Conservation (phyloP, 2,113 vertebrate genomes). For the Agapornis roseicollis region DNA sequence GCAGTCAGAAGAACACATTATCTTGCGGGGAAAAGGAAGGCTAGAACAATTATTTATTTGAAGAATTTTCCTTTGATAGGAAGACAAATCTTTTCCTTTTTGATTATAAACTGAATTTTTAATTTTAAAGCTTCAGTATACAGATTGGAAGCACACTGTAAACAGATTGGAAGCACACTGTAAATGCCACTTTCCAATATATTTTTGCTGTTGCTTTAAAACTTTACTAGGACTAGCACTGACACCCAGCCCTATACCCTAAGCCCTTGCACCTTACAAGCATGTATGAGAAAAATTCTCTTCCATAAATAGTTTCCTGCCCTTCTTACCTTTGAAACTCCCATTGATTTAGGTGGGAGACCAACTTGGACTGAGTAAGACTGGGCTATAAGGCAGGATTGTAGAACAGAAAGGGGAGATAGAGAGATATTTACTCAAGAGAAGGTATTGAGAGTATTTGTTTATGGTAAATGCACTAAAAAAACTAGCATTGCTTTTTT, state of each 20-base stretch:
- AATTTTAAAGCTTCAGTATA: not conserved
- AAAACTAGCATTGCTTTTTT: not conserved
- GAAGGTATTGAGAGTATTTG: not conserved
- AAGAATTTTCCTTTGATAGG: not conserved
- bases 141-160: rapidly evolving
- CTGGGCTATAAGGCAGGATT: not conserved
- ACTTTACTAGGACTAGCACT: not conserved
- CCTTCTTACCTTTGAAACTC: not conserved
- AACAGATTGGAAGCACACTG: rapidly evolving
- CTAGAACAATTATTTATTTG: not conserved
- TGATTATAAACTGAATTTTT: not conserved
- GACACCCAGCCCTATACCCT: not conserved
- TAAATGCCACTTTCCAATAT: not conserved
- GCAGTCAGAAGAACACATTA: not conserved
- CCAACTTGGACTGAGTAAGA: not conserved
- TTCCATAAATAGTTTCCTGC: not conserved
- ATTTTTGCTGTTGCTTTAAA: not conserved
- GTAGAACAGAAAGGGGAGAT: not conserved
- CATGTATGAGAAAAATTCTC: rapidly evolving
- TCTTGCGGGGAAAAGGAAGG: not conserved
- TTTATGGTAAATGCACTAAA: not conserved
- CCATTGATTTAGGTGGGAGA: not conserved
- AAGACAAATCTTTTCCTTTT: not conserved
- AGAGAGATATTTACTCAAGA: not conserved
- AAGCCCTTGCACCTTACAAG: not conserved